A percentile compares a stretch with the other conserved stretches of the same genome.
These are phyloP conservation scores for Stegastes partitus DNA, from an alignment of 2,113 vertebrate species.

Conservation along the genomic window DNA sequence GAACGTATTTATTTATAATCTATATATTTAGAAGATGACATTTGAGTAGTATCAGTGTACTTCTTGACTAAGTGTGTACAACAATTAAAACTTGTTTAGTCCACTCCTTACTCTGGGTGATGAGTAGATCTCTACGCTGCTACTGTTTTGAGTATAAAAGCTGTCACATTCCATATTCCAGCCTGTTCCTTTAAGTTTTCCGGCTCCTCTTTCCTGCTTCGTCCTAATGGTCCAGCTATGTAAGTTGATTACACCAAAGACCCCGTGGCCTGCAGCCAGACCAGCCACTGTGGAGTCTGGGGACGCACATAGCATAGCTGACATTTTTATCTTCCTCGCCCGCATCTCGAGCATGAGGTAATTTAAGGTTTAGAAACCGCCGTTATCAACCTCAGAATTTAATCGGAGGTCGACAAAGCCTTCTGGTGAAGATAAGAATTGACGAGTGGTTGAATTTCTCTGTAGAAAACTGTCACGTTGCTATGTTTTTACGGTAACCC, in stretches of 20 bases:
- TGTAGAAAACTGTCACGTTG: background rate
- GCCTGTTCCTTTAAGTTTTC: conserved; percentile 41
- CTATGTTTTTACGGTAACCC: conserved; percentile 22
- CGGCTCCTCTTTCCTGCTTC: conserved; percentile 24
- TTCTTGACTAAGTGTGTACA: conserved; percentile 9
- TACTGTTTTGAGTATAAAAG: conserved; percentile 1
- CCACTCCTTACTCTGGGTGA: background rate
- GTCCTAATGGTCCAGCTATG: conserved; percentile 65
- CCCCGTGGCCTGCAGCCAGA: conserved; percentile 60
- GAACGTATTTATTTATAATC: background rate
- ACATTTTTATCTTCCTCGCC: conserved; percentile 65
- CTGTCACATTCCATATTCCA: conserved; percentile 39
- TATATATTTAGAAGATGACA: conserved; percentile 15
- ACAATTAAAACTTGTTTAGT: conserved; percentile 18
- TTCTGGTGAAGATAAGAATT: conserved; percentile 26
- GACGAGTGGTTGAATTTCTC: conserved; percentile 11
- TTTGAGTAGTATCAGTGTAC: conserved; percentile 4
- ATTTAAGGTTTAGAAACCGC: conserved; percentile 63
- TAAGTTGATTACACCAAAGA: conserved; percentile 67
- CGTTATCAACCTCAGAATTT: conserved; percentile 64
- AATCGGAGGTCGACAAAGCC: conserved; percentile 46
- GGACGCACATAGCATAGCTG: conserved; percentile 67
- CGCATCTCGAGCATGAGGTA: conserved; percentile 59
- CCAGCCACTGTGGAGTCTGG: conserved; percentile 58
- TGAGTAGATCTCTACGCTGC: conserved; percentile 13